Percentiles rank a stretch among this genome's conserved stretches.
phyloP scores from a whole-genome alignment of 1,140 invertebrate genomes.

The Aphaenogaster ashmeadi region DNA sequence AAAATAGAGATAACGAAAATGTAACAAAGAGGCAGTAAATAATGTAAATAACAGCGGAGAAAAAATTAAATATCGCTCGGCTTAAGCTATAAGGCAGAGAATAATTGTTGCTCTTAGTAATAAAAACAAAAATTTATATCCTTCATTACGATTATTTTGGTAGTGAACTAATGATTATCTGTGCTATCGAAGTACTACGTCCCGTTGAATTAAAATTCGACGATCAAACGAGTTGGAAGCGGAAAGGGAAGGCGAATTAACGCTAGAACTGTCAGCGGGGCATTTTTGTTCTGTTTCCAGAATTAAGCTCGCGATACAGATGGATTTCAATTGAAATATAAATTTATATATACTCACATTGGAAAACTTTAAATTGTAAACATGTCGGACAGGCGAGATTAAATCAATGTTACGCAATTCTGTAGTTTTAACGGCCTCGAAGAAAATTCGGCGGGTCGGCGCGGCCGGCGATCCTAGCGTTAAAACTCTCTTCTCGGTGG shows the following conservation, averaged over 20 bases:
- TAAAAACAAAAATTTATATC: background rate
- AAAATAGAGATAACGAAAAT: background rate
- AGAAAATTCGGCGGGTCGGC: no score
- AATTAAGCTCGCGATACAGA: background rate
- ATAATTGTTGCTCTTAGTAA: background rate
- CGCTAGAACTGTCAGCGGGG: background rate
- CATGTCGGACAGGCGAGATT: background rate
- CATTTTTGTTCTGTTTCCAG: background rate
- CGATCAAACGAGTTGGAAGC: background rate
- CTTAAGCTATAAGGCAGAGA: background rate
- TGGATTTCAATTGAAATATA: background rate
- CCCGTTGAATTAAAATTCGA: background rate
- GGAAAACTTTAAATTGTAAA: background rate
- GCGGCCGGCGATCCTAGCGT: no score
- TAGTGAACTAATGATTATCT: background rate
- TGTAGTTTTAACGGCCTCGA: background rate
- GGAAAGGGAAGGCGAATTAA: background rate
- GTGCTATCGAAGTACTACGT: background rate
- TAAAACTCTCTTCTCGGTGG: background rate
- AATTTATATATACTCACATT: background rate
- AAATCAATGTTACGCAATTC: background rate
- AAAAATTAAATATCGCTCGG: background rate
- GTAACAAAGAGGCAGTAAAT: background rate
- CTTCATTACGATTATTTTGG: background rate
- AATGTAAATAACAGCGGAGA: background rate